Evolutionary conservation across 2,113 vertebrate species (phyloP).

Genomic region (Clarias magur): DNA sequence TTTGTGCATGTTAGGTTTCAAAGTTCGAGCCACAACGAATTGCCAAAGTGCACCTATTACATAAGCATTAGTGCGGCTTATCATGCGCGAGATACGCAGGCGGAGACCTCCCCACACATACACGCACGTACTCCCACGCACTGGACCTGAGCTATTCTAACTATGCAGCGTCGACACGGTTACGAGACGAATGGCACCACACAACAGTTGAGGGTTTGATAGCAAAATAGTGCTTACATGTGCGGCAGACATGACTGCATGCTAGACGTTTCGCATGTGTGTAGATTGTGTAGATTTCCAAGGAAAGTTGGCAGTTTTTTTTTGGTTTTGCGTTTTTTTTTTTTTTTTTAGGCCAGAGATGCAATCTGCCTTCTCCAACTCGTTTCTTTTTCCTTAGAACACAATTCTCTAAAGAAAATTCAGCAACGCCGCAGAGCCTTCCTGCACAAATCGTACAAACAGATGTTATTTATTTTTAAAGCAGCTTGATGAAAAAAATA

Average conservation of each 20-base stretch:
- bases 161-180: neutral
- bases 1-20: neutral
- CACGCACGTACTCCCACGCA: neutral
- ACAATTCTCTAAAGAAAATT: neutral
- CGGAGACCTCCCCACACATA: neutral
- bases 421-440: neutral
- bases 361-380: neutral
- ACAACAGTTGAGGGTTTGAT: neutral
- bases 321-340: neutral
- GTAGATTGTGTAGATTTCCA: no score
- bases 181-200: neutral
- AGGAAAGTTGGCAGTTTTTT: neutral
- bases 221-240: neutral
- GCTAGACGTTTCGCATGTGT: neutral
- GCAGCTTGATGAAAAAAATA: no score
- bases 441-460: neutral
- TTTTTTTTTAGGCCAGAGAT: neutral
- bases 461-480: no score
- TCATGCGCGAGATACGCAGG: slow-evolving; percentile 13
- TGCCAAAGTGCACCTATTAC: neutral
- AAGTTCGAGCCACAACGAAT: neutral
- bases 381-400: neutral
- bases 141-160: neutral
- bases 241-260: neutral
- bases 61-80: slow-evolving; percentile 1